A percentile compares a stretch with the other conserved stretches of the same genome.
Conservation (phyloP, 2,888 invertebrate genomes). For the Acrocyrtus sp. region DNA sequence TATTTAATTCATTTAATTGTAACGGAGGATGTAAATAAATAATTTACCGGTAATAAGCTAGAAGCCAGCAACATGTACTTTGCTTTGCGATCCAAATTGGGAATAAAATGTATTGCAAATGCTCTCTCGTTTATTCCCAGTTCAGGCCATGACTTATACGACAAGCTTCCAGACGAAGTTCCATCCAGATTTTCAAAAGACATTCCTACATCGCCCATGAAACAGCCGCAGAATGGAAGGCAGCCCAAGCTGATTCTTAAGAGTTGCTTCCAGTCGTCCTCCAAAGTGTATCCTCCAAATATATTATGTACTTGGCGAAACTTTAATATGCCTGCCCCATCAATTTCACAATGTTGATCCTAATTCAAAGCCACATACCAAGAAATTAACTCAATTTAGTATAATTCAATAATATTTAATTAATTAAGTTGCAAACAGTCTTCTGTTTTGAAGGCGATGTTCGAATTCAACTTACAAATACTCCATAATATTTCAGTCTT, state of each 20-base stretch:
- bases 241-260: constrained; percentile 40
- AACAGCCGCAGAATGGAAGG: constrained; percentile 51
- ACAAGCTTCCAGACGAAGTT: constrained; percentile 49
- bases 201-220: constrained; percentile 35
- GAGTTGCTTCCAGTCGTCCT: constrained; percentile 48
- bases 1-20: no score
- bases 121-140: constrained; percentile 45
- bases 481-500: constrained; percentile 40
- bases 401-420: no score
- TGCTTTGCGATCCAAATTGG: constrained; percentile 54
- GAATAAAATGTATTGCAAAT: constrained; percentile 55
- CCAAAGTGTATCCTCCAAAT: constrained; percentile 45
- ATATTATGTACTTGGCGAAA: constrained; percentile 43
- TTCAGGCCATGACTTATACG: constrained; percentile 50
- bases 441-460: no score
- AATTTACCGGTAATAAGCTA: constrained; percentile 49
- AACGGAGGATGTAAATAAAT: no score
- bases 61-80: constrained; percentile 56
- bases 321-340: constrained; percentile 51
- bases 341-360: constrained; percentile 51
- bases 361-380: constrained; percentile 6
- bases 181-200: constrained; percentile 52
- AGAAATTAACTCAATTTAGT: no score
- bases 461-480: constrained; percentile 39
- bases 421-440: no score